phyloP scores from a whole-genome alignment of 2,113 vertebrate genomes.

The Balaenoptera acutorostrata region DNA sequence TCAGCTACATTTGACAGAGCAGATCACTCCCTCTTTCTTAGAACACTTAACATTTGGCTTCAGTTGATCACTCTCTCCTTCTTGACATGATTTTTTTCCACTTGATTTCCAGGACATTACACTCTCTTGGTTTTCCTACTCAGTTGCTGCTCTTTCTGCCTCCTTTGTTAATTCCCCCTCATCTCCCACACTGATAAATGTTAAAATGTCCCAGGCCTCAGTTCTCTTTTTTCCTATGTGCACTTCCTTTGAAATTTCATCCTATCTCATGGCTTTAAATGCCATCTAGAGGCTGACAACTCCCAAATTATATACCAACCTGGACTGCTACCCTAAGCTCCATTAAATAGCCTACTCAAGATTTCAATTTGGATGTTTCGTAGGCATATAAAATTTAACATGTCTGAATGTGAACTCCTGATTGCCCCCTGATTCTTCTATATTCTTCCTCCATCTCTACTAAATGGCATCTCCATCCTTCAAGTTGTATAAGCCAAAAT shows the following conservation, averaged over 20 bases:
- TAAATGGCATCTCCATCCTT: neutral
- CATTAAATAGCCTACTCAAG: neutral
- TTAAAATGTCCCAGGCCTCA: neutral
- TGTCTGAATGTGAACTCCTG: neutral
- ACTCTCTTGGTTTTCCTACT: neutral
- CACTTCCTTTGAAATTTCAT: neutral
- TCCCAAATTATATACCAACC: neutral
- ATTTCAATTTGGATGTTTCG: neutral
- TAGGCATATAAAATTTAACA: neutral
- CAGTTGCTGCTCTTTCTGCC: neutral
- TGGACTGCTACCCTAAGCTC: neutral
- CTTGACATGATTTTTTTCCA: neutral
- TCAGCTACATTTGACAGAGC: neutral
- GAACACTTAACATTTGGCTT: neutral
- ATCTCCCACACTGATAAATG: neutral
- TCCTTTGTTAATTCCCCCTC: neutral
- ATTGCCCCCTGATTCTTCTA: neutral
- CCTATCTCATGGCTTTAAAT: neutral
- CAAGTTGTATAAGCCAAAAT: neutral
- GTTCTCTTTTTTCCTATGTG: neutral
- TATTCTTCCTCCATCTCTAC: neutral
- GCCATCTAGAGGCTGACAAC: neutral
- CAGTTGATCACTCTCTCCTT: neutral
- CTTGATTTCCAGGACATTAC: neutral
- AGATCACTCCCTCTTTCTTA: neutral